Percentiles rank a stretch among this genome's conserved stretches.
Conservation (phyloP, 2,113 vertebrate species). For the Motacilla tschutschensis region DNA sequence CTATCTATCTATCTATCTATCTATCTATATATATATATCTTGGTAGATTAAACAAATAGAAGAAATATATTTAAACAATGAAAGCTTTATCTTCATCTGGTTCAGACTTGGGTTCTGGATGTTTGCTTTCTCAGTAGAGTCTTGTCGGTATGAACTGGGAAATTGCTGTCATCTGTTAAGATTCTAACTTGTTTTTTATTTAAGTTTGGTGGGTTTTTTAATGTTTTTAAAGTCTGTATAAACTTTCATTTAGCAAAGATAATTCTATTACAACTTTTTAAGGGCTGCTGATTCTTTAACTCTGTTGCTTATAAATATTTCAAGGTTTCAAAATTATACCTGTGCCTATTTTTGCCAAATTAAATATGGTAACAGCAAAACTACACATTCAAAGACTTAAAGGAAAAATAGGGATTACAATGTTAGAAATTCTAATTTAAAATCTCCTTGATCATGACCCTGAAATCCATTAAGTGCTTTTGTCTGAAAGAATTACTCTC, state of each 20-base stretch:
- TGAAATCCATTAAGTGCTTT: not conserved
- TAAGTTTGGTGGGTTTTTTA: fast-evolving
- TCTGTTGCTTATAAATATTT: not conserved
- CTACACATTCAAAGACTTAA: not conserved
- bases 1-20: no score
- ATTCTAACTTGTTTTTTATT: not conserved
- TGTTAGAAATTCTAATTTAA: not conserved
- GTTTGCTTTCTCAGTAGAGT: not conserved
- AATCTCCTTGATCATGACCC: not conserved
- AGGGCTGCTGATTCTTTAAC: not conserved
- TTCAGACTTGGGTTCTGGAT: not conserved
- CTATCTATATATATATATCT: not conserved
- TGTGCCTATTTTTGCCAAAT: not conserved
- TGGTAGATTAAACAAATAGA: not conserved
- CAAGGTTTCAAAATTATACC: not conserved
- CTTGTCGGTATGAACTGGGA: not conserved
- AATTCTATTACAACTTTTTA: not conserved
- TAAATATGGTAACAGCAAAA: not conserved
- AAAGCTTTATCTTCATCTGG: not conserved
- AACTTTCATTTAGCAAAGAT: not conserved
- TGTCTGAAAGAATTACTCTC: not conserved
- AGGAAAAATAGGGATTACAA: not conserved
- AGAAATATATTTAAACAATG: not conserved
- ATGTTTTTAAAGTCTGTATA: not conserved
- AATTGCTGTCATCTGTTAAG: not conserved